These are phyloP conservation scores for Ditylenchus weischeri DNA, from an alignment of 2,888 invertebrate species.

Conservation along the genomic window DNA sequence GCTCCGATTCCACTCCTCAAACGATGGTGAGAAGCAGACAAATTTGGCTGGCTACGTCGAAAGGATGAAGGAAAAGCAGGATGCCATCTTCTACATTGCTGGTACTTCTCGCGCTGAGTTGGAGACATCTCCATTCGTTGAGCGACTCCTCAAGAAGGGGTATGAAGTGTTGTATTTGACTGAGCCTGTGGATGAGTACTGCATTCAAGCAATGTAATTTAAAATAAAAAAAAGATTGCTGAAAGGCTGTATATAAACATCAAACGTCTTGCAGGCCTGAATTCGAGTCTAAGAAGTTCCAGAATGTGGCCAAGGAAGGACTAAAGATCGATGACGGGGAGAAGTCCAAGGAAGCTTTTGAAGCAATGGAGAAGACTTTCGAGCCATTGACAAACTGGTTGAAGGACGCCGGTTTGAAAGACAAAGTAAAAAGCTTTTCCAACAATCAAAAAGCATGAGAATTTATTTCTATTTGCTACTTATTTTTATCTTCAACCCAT, in stretches of 20 bases:
- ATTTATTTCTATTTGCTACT: no score
- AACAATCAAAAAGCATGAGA: no score
- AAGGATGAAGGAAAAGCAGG: constrained; percentile 91
- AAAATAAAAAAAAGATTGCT: constrained; percentile 63
- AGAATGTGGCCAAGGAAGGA: constrained; percentile 96
- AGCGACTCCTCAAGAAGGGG: constrained; percentile 83
- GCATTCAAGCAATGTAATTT: constrained; percentile 81
- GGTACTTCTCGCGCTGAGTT: constrained; percentile 75
- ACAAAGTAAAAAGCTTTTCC: constrained; percentile 23
- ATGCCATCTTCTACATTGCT: constrained; percentile 92
- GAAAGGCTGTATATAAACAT: background rate
- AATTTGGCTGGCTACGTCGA: constrained; percentile 82
- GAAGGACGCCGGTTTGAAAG: constrained; percentile 69
- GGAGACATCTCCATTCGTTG: constrained; percentile 84
- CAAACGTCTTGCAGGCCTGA: constrained; percentile 68
- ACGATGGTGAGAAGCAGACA: constrained; percentile 67
- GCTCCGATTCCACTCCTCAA: constrained; percentile 75
- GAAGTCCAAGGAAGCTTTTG: constrained; percentile 68
- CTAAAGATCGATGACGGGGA: constrained; percentile 56
- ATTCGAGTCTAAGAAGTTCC: constrained; percentile 97
- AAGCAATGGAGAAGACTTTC: constrained; percentile 74
- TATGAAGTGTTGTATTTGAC: constrained; percentile 83
- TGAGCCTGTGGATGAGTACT: constrained; percentile 97
- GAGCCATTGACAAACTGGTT: constrained; percentile 90
- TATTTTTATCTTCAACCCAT: background rate